Percentiles rank a stretch among this genome's conserved stretches.
These are phyloP conservation scores for Hymenopus coronatus DNA, from an alignment of 2,888 invertebrate species.

Conservation along the genomic window DNA sequence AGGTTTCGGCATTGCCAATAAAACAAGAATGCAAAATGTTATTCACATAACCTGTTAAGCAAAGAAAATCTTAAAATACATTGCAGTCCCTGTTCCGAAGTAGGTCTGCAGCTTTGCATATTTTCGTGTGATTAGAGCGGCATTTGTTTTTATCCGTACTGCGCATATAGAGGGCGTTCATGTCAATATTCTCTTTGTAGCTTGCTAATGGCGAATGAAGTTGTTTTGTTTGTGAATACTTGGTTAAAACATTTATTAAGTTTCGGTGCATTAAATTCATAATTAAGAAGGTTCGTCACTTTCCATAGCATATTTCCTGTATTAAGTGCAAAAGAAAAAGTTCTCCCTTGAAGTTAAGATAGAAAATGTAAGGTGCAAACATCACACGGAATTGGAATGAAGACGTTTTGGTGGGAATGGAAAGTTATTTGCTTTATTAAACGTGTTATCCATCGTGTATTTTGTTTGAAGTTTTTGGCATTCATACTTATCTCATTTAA, in stretches of 20 bases:
- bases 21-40: too few species aligned
- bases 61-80: too few species aligned
- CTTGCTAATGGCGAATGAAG: conserved; percentile 28
- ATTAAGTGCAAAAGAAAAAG: neutral
- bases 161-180: conserved; percentile 21
- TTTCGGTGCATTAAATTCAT: neutral
- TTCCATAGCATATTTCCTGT: neutral
- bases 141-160: conserved; percentile 12
- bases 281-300: neutral
- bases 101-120: too few species aligned
- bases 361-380: neutral
- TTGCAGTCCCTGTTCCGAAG: too few species aligned
- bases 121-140: neutral
- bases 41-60: too few species aligned
- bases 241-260: neutral
- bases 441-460: neutral
- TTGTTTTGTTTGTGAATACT: conserved; percentile 11
- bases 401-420: conserved; percentile 15
- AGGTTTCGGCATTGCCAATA: too few species aligned
- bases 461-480: neutral
- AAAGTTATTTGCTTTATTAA: neutral
- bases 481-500: neutral
- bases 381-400: neutral
- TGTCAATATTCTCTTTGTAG: conserved; percentile 10
- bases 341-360: neutral